Evolutionary conservation across 2,888 invertebrate species (phyloP), one percentile per base, ranked within the genome.

Genomic region (Cheilosia grossa): DNA sequence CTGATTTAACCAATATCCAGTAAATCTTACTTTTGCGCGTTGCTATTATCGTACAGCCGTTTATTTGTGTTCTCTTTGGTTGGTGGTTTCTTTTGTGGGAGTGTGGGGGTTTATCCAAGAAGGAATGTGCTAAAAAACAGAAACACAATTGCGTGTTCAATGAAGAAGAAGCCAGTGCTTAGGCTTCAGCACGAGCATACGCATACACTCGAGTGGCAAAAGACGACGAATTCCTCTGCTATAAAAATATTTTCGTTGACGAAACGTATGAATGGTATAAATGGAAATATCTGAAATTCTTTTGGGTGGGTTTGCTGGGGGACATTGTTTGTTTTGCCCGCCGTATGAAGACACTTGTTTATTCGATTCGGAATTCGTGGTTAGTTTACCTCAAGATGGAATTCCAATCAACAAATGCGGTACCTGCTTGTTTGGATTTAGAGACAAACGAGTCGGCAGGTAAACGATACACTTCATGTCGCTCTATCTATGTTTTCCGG

Each of bases 141-240:
- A 42, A 40, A n/a, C 4, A 13, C 37, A 37, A 37, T 10, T 37
- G 10, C 37, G 37, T 37, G 37, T 37, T 37, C 13, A 37, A 37
- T 13, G 37, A 37, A 37, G 37, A 37, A 13, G 13, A 13, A 37
- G 13, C 13, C 37, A 37, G 4, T 37, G 37, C 1, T 13, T 13
- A 37, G 37, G 33, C 56, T 69, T 44, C 24, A 9, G 13, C 69
- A 69, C 47, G 33, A 33, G 58, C 51, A 58, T 47, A 69, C 58
- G 37, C 37, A 58, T 13, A 69, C 47, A 69, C 33, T 10, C 19
- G 19, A 9, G 2, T 33, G 27, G 6, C 9, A 67, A 19, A 30
- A 33, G 19, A 33, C 10, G 10, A 4, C 4, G 37, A 37, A 37
- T 37, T 37, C 13, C 13, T 37, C 37, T 37, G 4, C 1, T 4